Percentiles rank a stretch among this genome's conserved stretches.
These are phyloP conservation scores for Diabrotica virgifera DNA, from an alignment of 1,140 invertebrate species.

Conservation along the genomic window DNA sequence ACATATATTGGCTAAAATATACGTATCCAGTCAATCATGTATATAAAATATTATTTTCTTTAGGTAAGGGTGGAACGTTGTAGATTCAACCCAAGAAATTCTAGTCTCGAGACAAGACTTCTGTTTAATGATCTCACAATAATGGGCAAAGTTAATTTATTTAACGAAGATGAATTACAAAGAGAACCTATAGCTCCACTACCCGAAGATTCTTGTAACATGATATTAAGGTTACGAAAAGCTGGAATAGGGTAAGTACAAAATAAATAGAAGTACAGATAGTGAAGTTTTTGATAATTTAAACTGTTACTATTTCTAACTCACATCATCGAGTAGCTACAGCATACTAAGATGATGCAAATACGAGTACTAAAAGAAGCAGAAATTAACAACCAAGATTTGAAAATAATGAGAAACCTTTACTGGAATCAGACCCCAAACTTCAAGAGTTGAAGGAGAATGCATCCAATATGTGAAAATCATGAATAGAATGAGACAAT, in stretches of 20 bases:
- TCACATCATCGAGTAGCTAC: no score
- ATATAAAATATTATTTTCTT: neutral
- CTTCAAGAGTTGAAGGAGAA: no score
- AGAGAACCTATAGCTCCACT: conserved; percentile 41
- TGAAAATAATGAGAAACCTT: no score
- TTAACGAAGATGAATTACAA: conserved; percentile 50
- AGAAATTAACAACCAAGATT: no score
- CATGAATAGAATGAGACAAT: no score
- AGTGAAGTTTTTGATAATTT: conserved; percentile 6
- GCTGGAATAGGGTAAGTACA: conserved; percentile 67
- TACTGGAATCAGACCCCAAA: no score
- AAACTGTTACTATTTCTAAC: no score
- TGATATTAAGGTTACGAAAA: conserved; percentile 71
- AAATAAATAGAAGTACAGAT: conserved; percentile 15
- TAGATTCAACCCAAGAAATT: conserved; percentile 67
- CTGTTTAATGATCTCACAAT: conserved; percentile 75
- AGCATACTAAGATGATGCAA: no score
- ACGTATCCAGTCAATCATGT: no score
- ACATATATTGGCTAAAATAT: no score
- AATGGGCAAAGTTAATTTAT: conserved; percentile 67
- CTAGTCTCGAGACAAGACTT: conserved; percentile 70
- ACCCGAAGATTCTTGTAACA: conserved; percentile 63
- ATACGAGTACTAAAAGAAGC: no score
- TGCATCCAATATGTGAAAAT: no score
- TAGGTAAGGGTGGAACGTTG: conserved; percentile 69